Base-by-base conservation (phyloP, 2,888 invertebrate genomes). In the Mellilla xanthometata region DNA sequence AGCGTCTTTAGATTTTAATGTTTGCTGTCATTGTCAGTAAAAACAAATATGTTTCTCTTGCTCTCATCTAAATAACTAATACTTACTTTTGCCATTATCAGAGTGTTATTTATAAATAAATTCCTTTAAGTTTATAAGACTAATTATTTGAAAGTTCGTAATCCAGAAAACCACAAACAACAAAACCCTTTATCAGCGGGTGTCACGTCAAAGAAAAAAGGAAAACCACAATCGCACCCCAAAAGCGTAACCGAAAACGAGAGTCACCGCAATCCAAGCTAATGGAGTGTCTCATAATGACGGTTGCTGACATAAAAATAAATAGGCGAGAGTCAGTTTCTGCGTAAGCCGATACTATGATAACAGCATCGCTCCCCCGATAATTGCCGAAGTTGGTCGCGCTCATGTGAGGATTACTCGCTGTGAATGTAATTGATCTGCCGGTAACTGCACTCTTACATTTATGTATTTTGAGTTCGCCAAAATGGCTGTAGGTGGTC, bases 211-310 rank as follows among this genome's bases (percentile, higher is more conserved):
- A 58, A 58, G 62, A 67, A 71, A 68, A 76, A 72, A 69, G 65
- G 68, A 68, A 68, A 68, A 70, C 72, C 71, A 81, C 81, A 82
- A 81, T 81, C 79, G 76, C 82, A 79, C 87, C 85, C 87, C 76
- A 80, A 72, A 48, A 76, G 75, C 78, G 87, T 84, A 87, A 88
- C 88, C 84, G 82, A 89, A 87, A 86, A 82, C 86, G 81, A 79
- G 81, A 77, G 72, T 74, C 77, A 76, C 84, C 82, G 86, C 88
- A 88, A 89, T 89, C 88, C 87, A 77, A 89, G 83, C 87, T 89
- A 89, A 89, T 89, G 89, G 89, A 89, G 89, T 89, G 88, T 88
- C 88, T 85, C 87, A 86, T 88, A 87, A 89, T 88, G 89, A 87
- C 86, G 87, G 87, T 86, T 87, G 86, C 86, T 88, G 89, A 89